These are phyloP conservation scores for Zygaena filipendulae DNA, from an alignment of 2,888 invertebrate genomes.

Conservation along the genomic window DNA sequence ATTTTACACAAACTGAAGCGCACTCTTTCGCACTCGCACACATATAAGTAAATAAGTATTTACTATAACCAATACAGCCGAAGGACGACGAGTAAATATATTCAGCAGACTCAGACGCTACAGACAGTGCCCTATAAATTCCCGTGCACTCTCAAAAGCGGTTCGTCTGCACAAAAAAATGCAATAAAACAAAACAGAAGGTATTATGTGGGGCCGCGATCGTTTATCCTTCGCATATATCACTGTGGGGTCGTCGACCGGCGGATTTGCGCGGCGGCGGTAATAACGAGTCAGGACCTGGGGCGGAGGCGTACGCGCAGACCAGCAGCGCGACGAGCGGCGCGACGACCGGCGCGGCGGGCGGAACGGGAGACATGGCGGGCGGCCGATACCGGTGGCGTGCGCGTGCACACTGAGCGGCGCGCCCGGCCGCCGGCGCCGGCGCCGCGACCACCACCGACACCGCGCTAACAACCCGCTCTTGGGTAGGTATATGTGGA, in stretches of 20 bases:
- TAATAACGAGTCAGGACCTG: slow-evolving; percentile 26
- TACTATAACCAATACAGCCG: too few species aligned
- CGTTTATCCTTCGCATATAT: slow-evolving; percentile 37
- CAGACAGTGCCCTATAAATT: too few species aligned
- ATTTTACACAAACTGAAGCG: too few species aligned
- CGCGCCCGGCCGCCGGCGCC: slow-evolving; percentile 21
- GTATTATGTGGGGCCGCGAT: slow-evolving; percentile 12
- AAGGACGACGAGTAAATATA: too few species aligned
- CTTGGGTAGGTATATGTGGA: slow-evolving; percentile 15
- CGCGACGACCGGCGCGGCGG: slow-evolving; percentile 11
- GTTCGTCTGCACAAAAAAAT: too few species aligned
- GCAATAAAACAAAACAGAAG: slow-evolving; percentile 22
- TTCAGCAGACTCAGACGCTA: too few species aligned
- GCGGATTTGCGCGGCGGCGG: slow-evolving; percentile 33
- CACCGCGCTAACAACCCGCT: slow-evolving; percentile 15
- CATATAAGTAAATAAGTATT: too few species aligned
- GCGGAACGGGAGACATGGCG: neutral
- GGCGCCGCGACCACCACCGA: slow-evolving; percentile 18
- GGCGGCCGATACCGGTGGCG: slow-evolving; percentile 22
- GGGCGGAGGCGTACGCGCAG: slow-evolving; percentile 25
- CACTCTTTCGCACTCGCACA: too few species aligned
- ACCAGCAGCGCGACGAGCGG: slow-evolving; percentile 21
- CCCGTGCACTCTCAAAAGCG: too few species aligned
- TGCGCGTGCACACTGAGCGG: slow-evolving; percentile 24
- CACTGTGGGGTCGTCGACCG: slow-evolving; percentile 51